Base-by-base conservation (phyloP, 2,113 vertebrate genomes). In the Dasypus novemcinctus region DNA sequence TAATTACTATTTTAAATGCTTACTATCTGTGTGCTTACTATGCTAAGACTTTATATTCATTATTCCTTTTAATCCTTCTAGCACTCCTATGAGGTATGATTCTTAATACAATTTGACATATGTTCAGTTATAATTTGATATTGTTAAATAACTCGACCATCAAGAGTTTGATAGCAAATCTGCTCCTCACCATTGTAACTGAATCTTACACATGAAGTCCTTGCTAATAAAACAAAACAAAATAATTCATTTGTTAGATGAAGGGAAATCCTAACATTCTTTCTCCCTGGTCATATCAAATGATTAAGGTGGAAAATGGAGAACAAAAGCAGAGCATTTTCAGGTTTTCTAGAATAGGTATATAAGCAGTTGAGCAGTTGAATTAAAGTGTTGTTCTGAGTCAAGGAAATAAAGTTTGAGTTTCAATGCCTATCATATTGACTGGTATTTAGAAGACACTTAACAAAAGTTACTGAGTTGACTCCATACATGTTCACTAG, bases 1-100 rank as follows among this genome's bases (percentile, higher is more conserved):
- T 49, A 96, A 80, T 93, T 80, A 71, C 41, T 82, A 43, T 46
- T 72, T 94, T 1, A 88, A 94, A 86, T 86, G 43, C 89, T 61
- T 93, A 64, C 20, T 64, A 83, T 86, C 84, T 96, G 41, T 78
- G 27, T 74, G 38, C 17, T 83, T 74, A 41, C n/a, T n/a, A 36
- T 54, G 23, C 31, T 86, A 66, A 87, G 6, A 27, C 23, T 90
- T 74, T 82, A 31, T 61, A 76, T 54, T 76, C 49, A 72, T 94
- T 87, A 93, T 71, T 27, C 13, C 1, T 4, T 20, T 63, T 83
- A 83, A 78, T 59, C 25, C 31, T 84, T 33, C 25, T 20, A 74
- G 27, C 23, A 87, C 14, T 76, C 38, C 38, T 52, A 3, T 43
- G 68, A 59, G 11, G 9, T 86, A 82, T 21, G 41, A 13, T 72